phyloP scores from a whole-genome alignment of 2,113 vertebrate species.

The Sinocyclocheilus grahami region DNA sequence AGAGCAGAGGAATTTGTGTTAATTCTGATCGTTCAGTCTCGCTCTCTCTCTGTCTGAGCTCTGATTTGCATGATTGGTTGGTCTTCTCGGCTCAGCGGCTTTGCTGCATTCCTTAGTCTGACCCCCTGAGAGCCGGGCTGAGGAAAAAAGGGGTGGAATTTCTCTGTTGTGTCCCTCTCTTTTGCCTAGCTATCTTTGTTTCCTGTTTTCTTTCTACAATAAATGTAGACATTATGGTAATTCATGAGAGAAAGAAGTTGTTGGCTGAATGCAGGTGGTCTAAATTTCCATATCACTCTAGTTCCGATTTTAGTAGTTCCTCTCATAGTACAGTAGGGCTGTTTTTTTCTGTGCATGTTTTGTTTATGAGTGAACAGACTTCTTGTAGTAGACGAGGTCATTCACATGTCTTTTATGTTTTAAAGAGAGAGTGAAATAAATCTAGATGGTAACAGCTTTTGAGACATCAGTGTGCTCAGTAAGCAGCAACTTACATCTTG shows the following conservation, averaged over 20 bases:
- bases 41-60: conserved; percentile 8
- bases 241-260: not conserved
- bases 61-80: conserved; percentile 22
- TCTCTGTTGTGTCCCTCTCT: not conserved
- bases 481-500: not conserved
- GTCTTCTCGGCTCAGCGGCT: conserved; percentile 1
- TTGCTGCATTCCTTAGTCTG: conserved; percentile 29
- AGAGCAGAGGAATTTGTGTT: conserved; percentile 27
- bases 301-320: not conserved
- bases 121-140: conserved; percentile 20
- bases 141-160: conserved; percentile 20
- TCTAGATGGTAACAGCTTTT: not conserved
- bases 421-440: not conserved
- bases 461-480: not conserved
- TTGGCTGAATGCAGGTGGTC: not conserved
- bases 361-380: not conserved
- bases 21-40: conserved; percentile 14
- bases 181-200: not conserved
- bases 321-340: not conserved
- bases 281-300: not conserved
- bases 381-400: not conserved
- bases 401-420: not conserved
- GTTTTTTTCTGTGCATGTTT: not conserved
- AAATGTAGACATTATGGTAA: conserved; percentile 9
- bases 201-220: conserved; percentile 10